phyloP scores from a whole-genome alignment of 2,888 invertebrate species.

The Ceriagrion tenellum region DNA sequence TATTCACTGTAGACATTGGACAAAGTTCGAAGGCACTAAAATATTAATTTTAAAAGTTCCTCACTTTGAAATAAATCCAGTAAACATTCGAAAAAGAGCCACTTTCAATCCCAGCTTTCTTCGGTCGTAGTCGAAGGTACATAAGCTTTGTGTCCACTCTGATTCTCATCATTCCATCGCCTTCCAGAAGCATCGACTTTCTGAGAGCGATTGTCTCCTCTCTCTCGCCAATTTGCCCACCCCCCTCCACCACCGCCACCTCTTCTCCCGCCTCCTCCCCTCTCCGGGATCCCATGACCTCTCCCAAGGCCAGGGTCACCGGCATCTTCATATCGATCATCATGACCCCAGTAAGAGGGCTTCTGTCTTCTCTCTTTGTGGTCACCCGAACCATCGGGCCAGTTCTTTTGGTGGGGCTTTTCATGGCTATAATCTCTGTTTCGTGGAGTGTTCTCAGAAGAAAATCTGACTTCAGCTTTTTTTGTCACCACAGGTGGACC shows the following conservation, averaged over 20 bases:
- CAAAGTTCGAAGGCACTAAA: background rate
- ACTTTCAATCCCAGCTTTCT: background rate
- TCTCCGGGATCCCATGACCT: background rate
- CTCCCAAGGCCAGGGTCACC: background rate
- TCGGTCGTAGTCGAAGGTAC: background rate
- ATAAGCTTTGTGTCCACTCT: background rate
- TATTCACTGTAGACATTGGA: background rate
- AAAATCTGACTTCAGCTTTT: background rate
- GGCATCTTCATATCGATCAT: constrained; percentile 42
- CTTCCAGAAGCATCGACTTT: background rate
- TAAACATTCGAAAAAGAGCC: background rate
- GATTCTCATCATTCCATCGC: constrained; percentile 35
- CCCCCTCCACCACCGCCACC: too few species aligned
- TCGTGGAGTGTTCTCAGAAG: background rate
- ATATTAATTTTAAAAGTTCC: background rate
- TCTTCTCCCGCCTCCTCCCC: constrained; percentile 27
- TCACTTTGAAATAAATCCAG: background rate
- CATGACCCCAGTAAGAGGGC: constrained; percentile 49
- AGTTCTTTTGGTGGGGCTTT: background rate
- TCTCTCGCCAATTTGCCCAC: constrained; percentile 40
- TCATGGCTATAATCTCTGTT: background rate
- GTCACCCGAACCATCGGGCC: background rate
- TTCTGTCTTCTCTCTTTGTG: constrained; percentile 43
- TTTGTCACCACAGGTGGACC: background rate
- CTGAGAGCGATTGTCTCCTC: background rate